Conservation (phyloP, 2,797 vertebrate species). For the Rhabdomys pumilio region DNA sequence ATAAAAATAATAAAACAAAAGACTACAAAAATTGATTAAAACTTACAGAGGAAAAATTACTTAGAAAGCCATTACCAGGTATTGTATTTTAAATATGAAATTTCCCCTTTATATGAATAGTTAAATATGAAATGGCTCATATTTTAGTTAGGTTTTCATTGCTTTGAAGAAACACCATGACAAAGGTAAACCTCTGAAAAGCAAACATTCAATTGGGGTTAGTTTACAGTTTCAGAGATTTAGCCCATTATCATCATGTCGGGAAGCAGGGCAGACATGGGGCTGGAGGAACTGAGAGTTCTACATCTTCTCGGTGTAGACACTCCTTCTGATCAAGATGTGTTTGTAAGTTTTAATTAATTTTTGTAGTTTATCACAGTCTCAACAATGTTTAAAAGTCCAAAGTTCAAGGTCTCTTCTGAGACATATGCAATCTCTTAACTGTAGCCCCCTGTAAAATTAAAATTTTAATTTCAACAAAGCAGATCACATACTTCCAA, state of each 20-base stretch:
- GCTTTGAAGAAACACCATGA: not conserved
- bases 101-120: not conserved
- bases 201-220: not conserved
- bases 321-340: too few species aligned
- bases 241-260: not conserved
- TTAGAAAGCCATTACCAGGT: not conserved
- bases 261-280: not conserved
- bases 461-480: not conserved
- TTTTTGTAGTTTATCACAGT: not conserved
- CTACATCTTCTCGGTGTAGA: not conserved
- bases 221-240: not conserved
- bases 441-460: not conserved
- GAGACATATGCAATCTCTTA: too few species aligned
- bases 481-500: not conserved
- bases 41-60: not conserved
- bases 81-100: not conserved
- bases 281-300: not conserved
- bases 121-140: not conserved
- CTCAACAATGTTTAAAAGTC: not conserved
- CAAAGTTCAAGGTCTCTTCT: too few species aligned
- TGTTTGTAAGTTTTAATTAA: too few species aligned
- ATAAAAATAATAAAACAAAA: constrained; percentile 25
- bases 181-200: not conserved
- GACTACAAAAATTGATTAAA: not conserved
- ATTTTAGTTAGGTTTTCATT: not conserved